A percentile compares a stretch with the other conserved stretches of the same genome.
These are phyloP conservation scores for Capromys pilorides DNA, from an alignment of 2,797 vertebrate species.

Conservation along the genomic window DNA sequence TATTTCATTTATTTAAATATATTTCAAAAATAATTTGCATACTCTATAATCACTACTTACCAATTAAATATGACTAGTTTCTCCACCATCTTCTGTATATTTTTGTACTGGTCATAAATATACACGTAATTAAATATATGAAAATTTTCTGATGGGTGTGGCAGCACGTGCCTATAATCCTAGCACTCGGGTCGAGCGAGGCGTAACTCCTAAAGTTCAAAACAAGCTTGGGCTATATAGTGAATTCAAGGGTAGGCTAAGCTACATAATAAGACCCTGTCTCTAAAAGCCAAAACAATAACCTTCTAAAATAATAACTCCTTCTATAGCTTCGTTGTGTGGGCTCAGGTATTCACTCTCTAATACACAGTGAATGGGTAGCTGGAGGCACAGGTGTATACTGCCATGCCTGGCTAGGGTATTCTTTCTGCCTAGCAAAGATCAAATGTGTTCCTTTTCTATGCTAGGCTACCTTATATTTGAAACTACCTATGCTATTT, in stretches of 20 bases:
- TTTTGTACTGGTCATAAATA: conserved; percentile 39
- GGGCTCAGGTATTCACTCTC: not conserved
- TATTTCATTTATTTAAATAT: conserved; percentile 50
- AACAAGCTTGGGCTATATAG: not conserved
- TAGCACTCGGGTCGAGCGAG: not conserved
- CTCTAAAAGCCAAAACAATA: not conserved
- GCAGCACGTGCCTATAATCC: not conserved
- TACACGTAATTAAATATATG: conserved; percentile 29
- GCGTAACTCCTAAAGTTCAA: not conserved
- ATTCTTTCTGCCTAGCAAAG: conserved; percentile 31
- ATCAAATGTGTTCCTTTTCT: not conserved
- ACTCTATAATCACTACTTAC: conserved; percentile 25
- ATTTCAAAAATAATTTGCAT: not conserved
- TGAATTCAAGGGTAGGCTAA: not conserved
- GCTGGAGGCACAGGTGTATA: not conserved
- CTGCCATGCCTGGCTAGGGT: not conserved
- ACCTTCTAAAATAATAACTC: not conserved
- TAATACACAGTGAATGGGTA: not conserved
- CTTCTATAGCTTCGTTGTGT: conserved; percentile 15
- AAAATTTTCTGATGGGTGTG: not conserved
- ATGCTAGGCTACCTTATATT: conserved; percentile 30
- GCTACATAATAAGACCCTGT: not conserved
- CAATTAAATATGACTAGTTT: conserved; percentile 32
- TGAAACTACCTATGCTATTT: not conserved
- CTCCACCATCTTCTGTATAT: not conserved